Evolutionary conservation across 2,888 invertebrate species (phyloP).

Genomic region (Marronus borbonicus): DNA sequence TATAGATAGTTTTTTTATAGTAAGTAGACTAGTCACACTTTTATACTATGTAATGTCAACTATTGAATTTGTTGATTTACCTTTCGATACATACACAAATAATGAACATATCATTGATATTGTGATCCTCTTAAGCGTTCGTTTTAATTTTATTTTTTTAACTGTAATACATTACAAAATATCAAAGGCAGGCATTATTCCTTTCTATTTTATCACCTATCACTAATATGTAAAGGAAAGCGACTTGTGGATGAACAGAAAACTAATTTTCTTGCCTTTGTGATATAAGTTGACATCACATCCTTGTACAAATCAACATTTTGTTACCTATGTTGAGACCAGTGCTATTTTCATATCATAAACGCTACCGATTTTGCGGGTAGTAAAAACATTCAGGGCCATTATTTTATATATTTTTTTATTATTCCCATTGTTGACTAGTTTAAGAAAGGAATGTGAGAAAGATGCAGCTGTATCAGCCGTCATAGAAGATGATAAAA

Average conservation of each 20-base stretch:
- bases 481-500: slow-evolving; percentile 6
- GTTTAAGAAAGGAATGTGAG: slow-evolving; percentile 41
- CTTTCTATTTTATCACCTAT: no score
- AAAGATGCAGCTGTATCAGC: slow-evolving; percentile 44
- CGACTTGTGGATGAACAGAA: neutral
- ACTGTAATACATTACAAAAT: slow-evolving; percentile 6
- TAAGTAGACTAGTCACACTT: slow-evolving; percentile 62
- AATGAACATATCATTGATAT: neutral
- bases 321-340: slow-evolving; percentile 59
- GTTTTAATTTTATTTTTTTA: neutral
- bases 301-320: slow-evolving; percentile 58
- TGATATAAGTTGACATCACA: slow-evolving; percentile 54
- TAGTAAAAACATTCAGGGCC: slow-evolving; percentile 47
- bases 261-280: slow-evolving; percentile 29
- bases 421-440: slow-evolving; percentile 50
- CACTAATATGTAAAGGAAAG: neutral
- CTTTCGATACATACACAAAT: neutral
- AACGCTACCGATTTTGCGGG: slow-evolving; percentile 6
- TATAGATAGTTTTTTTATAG: slow-evolving; percentile 52
- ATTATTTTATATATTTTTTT: slow-evolving; percentile 45
- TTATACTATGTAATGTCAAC: slow-evolving; percentile 56
- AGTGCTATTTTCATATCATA: slow-evolving; percentile 52
- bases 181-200: no score
- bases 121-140: neutral
- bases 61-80: slow-evolving; percentile 30